A percentile compares a stretch with the other conserved stretches of the same genome.
These are phyloP conservation scores for Neofelis nebulosa DNA, from an alignment of 2,113 vertebrate genomes.

Conservation along the genomic window DNA sequence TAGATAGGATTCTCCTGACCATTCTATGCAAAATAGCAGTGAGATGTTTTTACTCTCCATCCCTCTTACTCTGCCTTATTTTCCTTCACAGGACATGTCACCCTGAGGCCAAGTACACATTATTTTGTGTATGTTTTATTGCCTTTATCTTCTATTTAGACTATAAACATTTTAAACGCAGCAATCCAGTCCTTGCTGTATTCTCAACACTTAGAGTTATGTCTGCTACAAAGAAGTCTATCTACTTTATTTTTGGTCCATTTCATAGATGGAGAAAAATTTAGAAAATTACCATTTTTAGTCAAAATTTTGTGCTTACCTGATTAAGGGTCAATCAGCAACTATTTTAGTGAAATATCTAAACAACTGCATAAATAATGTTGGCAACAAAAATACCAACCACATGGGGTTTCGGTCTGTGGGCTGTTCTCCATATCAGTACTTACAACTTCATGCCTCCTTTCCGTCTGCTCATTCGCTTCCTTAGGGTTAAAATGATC, in stretches of 20 bases:
- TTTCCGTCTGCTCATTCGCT: neutral
- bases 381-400: neutral
- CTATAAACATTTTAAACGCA: neutral
- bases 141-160: neutral
- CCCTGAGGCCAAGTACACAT: neutral
- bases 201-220: neutral
- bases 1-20: neutral
- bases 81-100: neutral
- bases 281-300: neutral
- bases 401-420: neutral
- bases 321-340: neutral
- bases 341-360: neutral
- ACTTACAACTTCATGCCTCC: neutral
- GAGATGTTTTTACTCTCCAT: neutral
- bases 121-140: neutral
- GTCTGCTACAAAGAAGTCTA: neutral
- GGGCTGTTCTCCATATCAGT: neutral
- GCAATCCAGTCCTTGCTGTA: neutral
- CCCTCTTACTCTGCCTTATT: neutral
- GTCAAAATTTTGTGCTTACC: neutral
- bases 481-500: neutral
- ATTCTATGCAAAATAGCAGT: neutral
- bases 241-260: neutral
- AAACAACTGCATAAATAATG: neutral
- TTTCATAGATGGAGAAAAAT: neutral